These are phyloP conservation scores for Perdix hodgsoniae DNA, from an alignment of 2,797 vertebrate species.

Conservation along the genomic window DNA sequence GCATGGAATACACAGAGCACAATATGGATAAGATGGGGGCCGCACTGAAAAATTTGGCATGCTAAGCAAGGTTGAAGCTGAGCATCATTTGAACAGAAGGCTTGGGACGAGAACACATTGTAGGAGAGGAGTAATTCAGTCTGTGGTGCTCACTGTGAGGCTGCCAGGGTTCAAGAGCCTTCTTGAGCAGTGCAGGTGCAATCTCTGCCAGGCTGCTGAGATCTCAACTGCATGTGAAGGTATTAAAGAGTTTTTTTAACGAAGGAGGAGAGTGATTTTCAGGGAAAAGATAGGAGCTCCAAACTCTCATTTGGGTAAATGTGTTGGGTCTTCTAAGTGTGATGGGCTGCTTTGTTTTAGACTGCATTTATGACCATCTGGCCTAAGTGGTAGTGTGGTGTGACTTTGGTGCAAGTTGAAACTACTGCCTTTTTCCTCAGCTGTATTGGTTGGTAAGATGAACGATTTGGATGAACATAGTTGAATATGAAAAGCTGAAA, in stretches of 20 bases:
- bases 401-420: not conserved
- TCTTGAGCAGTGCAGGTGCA: not conserved
- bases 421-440: not conserved
- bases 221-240: not conserved
- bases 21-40: not conserved
- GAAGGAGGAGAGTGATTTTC: not conserved
- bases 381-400: not conserved
- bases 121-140: slow-evolving; percentile 8
- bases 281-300: not conserved
- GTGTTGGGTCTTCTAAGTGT: accelerated
- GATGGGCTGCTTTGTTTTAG: not conserved
- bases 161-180: not conserved
- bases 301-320: not conserved
- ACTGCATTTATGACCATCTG: not conserved
- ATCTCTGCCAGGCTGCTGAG: not conserved
- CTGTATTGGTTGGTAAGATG: not conserved
- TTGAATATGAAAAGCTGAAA: not conserved
- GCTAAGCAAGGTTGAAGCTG: not conserved
- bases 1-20: not conserved
- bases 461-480: not conserved
- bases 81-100: not conserved
- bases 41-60: not conserved
- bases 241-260: not conserved
- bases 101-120: not conserved
- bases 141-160: not conserved